Conservation (phyloP, 2,797 vertebrate species). For the Gallinago solitaria region DNA sequence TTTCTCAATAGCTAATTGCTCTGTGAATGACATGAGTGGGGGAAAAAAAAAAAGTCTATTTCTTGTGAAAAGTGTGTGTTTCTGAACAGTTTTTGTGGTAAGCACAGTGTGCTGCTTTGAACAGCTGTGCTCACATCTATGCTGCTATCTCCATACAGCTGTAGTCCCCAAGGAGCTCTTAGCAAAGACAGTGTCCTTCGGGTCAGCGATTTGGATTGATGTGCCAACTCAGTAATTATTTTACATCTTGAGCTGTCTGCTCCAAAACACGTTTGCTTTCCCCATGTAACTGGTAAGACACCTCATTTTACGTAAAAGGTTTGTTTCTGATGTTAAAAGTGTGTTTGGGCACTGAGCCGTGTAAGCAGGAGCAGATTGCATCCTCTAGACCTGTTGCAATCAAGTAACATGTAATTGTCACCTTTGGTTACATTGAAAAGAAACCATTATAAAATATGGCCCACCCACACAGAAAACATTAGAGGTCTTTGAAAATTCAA, state of each 20-base stretch:
- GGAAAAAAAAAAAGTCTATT: neutral
- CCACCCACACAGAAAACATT: neutral
- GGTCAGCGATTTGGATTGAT: neutral
- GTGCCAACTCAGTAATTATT: neutral
- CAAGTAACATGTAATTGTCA: neutral
- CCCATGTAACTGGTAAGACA: neutral
- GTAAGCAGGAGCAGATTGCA: neutral
- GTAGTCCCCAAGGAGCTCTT: neutral
- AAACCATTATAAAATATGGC: neutral
- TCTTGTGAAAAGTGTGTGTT: neutral
- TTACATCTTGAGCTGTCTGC: neutral
- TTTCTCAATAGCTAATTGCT: neutral
- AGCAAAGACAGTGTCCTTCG: neutral
- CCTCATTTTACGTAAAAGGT: neutral
- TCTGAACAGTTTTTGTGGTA: neutral
- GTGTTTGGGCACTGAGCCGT: neutral
- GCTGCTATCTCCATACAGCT: accelerated
- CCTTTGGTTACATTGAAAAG: neutral
- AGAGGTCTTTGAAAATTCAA: neutral
- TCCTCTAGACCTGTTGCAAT: neutral
- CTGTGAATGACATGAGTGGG: neutral
- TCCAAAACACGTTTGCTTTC: neutral
- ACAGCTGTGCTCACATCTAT: accelerated
- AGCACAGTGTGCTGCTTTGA: neutral
- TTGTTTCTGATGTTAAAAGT: neutral